Conservation (phyloP, 2,113 vertebrate genomes). For the Mesoclemmys tuberculata region DNA sequence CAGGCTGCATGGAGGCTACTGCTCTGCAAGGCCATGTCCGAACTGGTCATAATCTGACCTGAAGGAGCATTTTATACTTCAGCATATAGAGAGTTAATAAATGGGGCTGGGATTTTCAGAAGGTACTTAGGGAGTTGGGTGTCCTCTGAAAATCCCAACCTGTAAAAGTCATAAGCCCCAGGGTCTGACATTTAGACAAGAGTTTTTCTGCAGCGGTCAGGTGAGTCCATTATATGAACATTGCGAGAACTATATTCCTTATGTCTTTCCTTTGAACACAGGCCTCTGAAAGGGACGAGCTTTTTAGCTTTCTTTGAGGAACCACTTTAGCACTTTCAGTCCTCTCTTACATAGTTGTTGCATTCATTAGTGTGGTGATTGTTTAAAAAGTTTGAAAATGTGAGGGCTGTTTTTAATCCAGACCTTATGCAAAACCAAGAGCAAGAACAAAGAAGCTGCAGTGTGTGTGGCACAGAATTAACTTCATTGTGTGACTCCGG, state of each 20-base stretch:
- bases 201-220: background rate
- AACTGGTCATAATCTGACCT: background rate
- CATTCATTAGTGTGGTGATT: slow-evolving; percentile 31
- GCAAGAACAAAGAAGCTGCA: background rate
- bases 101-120: background rate
- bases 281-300: background rate
- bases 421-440: background rate
- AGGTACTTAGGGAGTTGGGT: no score
- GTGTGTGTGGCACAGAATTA: background rate
- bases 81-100: background rate
- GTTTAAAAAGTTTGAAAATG: slow-evolving; percentile 3
- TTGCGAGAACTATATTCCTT: background rate
- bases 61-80: background rate
- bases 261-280: background rate
- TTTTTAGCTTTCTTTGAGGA: slow-evolving; percentile 33
- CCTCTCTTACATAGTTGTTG: background rate
- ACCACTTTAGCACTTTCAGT: background rate
- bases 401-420: background rate
- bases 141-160: background rate
- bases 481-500: background rate
- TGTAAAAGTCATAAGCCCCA: background rate
- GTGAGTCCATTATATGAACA: background rate
- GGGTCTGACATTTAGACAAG: background rate
- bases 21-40: background rate
- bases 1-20: background rate